A percentile compares a stretch with the other conserved stretches of the same genome.
Evolutionary conservation across 1,140 invertebrate genomes (phyloP).

Genomic region (Coenobita brevimanus): DNA sequence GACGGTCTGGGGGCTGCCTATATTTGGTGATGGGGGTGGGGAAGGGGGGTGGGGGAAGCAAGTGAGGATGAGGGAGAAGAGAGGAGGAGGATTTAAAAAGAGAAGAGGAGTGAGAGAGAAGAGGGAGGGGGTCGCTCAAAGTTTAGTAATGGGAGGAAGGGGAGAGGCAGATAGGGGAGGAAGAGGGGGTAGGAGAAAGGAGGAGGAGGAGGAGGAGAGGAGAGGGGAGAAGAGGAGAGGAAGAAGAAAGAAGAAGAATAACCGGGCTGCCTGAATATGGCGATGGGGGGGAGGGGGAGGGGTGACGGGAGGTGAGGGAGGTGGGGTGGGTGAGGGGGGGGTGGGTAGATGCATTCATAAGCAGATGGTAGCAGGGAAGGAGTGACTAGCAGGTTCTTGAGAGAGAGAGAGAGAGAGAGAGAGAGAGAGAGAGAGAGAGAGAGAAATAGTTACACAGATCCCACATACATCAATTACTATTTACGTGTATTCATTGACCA

Average conservation of each 20-base stretch:
- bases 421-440: background rate
- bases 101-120: background rate
- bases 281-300: background rate
- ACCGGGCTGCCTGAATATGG: background rate
- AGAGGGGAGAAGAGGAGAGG: background rate
- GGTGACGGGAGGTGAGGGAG: background rate
- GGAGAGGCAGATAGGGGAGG: no score
- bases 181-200: background rate
- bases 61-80: background rate
- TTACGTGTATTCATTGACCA: no score
- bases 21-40: no score
- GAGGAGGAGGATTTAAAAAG: background rate
- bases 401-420: no score
- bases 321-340: background rate
- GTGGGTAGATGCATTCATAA: background rate
- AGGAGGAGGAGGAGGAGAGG: background rate
- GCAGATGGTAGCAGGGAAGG: no score
- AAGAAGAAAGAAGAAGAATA: conserved; percentile 6
- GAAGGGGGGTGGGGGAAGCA: background rate
- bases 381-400: no score
- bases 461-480: no score
- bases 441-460: background rate
- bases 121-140: background rate
- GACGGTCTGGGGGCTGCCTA: no score
- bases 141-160: background rate